Base-by-base conservation (phyloP, 2,113 vertebrate genomes). In the Camelus dromedarius region DNA sequence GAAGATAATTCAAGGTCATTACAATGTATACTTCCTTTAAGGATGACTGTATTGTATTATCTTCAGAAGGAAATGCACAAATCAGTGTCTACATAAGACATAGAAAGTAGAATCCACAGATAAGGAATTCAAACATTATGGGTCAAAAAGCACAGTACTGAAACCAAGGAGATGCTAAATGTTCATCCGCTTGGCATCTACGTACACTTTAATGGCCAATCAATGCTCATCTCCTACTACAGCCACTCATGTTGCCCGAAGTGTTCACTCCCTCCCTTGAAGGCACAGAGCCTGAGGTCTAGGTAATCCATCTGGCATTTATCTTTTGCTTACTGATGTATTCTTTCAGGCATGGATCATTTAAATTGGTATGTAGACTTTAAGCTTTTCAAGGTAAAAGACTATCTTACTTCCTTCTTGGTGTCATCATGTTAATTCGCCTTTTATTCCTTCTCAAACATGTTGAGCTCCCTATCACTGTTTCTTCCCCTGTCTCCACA, bases 391-490 rank as follows among this genome's bases (percentile, higher is more conserved):
- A 70, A 93, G 19, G 24, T 20, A 66, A 94, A 94, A 38, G 15
- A 20, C 30, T 79, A 28, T 22, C 72, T 77, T 73, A 73, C 48
- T 79, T 66, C 48, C 64, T 94, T 75, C 75, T 56, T 82, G 38
- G 11, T 50, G 86, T 94, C 20, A 11, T 24, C 60, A 60, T 19
- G 4, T 76, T 92, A 58, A 80, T 67, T 76, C 19, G 82, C 1
- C 46, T 79, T 86, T 89, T 56, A 89, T 56, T 85, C 46, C 62
- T 86, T 86, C 64, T 77, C 75, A 93, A 86, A 89, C 64, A 84
- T 50, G 1, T 60, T 72, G 58, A 82, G n/a, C 13, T 75, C 30
- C 54, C 32, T 76, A 60, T 50, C 58, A 67, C 32, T 11, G 52
- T 70, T 95, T 64, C 52, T 52, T 89, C n/a, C 84, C 38, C 50